Evolutionary conservation across 2,888 invertebrate species (phyloP).

Genomic region (Drosophila lacicola): DNA sequence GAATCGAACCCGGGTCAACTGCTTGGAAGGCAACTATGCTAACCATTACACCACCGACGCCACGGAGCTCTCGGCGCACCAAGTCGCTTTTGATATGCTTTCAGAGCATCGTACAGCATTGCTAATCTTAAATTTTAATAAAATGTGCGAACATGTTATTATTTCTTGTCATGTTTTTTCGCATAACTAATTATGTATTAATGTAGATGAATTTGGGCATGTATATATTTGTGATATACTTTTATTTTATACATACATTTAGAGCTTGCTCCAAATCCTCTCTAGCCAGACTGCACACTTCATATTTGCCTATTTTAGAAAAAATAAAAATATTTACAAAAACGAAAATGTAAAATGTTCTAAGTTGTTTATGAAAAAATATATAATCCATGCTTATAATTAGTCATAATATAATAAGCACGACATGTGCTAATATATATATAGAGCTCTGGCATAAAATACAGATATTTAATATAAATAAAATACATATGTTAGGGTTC

Average conservation of each 20-base stretch:
- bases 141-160: background rate
- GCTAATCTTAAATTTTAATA: background rate
- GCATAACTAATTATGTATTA: background rate
- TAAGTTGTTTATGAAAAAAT: background rate
- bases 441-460: too few relatives aligned
- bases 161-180: background rate
- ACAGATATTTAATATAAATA: too few relatives aligned
- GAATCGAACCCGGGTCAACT: constrained; percentile 86
- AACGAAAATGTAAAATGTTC: background rate
- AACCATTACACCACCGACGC: constrained; percentile 86
- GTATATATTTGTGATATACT: background rate
- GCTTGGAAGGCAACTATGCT: constrained; percentile 86
- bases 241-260: constrained; percentile 85
- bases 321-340: background rate
- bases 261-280: constrained; percentile 87
- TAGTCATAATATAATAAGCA: too few relatives aligned
- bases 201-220: background rate
- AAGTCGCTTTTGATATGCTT: constrained; percentile 24
- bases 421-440: too few relatives aligned
- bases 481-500: too few relatives aligned
- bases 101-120: background rate
- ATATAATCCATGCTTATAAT: too few relatives aligned
- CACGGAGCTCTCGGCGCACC: background rate
- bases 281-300: constrained; percentile 87
- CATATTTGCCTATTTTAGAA: constrained; percentile 86